phyloP scores from a whole-genome alignment of 2,113 vertebrate genomes.

The Tympanuchus pallidicinctus region DNA sequence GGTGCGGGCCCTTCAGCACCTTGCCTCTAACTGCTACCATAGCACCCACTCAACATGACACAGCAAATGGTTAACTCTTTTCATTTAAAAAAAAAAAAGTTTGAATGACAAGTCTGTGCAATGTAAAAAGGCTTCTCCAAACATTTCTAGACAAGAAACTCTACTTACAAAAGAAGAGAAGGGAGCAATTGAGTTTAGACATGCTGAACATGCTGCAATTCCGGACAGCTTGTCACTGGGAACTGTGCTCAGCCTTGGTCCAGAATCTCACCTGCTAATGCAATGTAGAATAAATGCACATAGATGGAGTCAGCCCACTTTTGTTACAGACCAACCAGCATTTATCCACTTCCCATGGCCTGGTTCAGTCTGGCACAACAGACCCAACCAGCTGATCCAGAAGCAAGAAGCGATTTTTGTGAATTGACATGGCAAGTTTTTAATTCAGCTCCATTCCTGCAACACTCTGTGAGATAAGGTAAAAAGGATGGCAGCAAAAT shows the following conservation, averaged over 20 bases:
- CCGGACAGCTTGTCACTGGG: background rate
- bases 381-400: background rate
- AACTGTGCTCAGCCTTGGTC: accelerated
- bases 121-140: background rate
- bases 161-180: background rate
- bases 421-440: accelerated
- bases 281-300: background rate
- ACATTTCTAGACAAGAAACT: background rate
- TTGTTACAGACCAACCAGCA: background rate
- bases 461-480: background rate
- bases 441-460: background rate
- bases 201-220: background rate
- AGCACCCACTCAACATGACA: background rate
- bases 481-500: background rate
- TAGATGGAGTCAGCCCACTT: background rate
- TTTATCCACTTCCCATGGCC: background rate
- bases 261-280: background rate
- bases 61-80: background rate
- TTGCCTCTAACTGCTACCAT: background rate
- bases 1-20: background rate
- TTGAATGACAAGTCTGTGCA: background rate
- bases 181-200: background rate
- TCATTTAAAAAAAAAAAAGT: background rate
- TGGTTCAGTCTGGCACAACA: background rate
- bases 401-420: background rate